These are phyloP conservation scores for Connochaetes taurinus DNA, from an alignment of 2,113 vertebrate genomes.

Conservation along the genomic window DNA sequence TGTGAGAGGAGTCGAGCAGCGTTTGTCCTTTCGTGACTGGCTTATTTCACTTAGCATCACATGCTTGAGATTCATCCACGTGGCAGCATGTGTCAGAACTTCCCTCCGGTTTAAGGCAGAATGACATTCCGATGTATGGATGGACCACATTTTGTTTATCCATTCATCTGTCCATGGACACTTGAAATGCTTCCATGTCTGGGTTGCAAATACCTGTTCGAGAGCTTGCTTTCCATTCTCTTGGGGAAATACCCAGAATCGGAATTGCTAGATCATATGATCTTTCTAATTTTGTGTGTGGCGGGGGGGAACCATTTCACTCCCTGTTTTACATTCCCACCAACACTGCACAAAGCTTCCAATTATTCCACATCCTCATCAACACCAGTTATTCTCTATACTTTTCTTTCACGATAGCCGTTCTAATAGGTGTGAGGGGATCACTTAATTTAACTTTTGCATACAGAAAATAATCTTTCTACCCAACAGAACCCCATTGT, in stretches of 20 bases:
- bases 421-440: neutral
- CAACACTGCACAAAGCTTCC: neutral
- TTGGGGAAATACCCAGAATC: neutral
- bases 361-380: neutral
- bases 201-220: neutral
- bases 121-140: accelerated
- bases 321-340: neutral
- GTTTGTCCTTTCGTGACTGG: neutral
- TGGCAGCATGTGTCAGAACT: neutral
- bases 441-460: neutral
- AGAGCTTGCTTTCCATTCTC: neutral
- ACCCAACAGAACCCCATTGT: neutral
- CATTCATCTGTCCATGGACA: accelerated
- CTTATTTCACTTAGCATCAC: no score
- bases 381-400: accelerated
- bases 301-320: accelerated
- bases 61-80: neutral
- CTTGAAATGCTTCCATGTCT: no score
- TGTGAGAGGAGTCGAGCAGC: neutral
- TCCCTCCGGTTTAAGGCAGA: neutral
- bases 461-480: neutral
- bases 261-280: neutral
- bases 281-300: neutral
- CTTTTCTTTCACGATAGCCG: neutral
- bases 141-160: neutral